Evolutionary conservation across 2,113 vertebrate genomes (phyloP).

Genomic region (Bufo gargarizans): DNA sequence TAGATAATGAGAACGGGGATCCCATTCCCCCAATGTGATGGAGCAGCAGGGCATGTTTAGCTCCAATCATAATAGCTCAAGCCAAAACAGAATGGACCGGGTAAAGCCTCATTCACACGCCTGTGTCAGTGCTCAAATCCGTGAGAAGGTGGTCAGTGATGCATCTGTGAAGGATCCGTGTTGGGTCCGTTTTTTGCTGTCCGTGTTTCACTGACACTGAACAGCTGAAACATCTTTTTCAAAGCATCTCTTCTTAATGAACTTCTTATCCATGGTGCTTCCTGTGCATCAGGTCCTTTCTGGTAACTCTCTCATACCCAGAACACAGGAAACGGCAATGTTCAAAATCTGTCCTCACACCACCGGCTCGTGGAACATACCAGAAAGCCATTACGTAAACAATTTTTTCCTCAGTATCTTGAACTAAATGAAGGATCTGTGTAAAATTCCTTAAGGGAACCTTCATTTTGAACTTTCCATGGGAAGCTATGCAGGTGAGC

Average conservation of each 20-base stretch:
- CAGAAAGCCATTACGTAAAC: conserved; percentile 32
- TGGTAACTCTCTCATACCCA: conserved; percentile 3
- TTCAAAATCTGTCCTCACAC: conserved; percentile 7
- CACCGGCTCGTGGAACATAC: conserved; percentile 2
- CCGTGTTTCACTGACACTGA: too few relatives aligned
- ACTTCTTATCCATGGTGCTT: not conserved
- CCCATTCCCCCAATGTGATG: too few relatives aligned
- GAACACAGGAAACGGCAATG: conserved; percentile 18
- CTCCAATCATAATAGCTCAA: too few relatives aligned
- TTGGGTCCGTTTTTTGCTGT: too few relatives aligned
- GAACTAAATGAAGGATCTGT: not conserved
- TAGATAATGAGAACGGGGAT: too few relatives aligned
- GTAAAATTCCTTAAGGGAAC: not conserved
- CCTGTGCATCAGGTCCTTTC: conserved; percentile 6
- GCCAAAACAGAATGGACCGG: too few relatives aligned
- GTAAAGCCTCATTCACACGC: too few relatives aligned
- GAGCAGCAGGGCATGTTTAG: too few relatives aligned
- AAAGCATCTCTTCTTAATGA: not conserved
- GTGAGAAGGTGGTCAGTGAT: too few relatives aligned
- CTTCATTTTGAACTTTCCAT: conserved; percentile 2
- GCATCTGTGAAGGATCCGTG: too few relatives aligned
- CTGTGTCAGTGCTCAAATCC: too few relatives aligned
- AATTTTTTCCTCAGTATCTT: not conserved
- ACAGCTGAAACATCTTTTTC: too few relatives aligned
- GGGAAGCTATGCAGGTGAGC: not conserved